A percentile compares a stretch with the other conserved stretches of the same genome.
Conservation (phyloP, 2,113 vertebrate species). For the Phoenicopterus ruber region DNA sequence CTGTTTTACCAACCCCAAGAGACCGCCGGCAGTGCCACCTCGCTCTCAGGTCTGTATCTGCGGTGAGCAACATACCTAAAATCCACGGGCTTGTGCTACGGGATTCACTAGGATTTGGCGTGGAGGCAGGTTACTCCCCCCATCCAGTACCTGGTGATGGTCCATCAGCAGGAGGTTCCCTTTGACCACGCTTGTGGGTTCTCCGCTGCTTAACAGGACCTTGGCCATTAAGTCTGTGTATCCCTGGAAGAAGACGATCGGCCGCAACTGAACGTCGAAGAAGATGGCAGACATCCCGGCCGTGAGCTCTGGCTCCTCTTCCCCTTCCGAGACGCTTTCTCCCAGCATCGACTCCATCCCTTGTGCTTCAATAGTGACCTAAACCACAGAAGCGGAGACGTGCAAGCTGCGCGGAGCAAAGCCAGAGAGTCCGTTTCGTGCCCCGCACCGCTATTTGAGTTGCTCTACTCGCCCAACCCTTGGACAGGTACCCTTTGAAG, state of each 20-base stretch:
- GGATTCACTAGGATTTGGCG: neutral
- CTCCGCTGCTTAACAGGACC: constrained; percentile 49
- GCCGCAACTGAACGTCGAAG: constrained; percentile 62
- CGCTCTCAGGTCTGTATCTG: accelerated
- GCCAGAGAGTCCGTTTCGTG: neutral
- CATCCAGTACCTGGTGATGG: constrained; percentile 62
- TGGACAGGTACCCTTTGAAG: neutral
- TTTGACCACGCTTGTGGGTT: constrained; percentile 52
- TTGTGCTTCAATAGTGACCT: constrained; percentile 68
- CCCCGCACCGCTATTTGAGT: accelerated
- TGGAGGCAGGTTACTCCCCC: neutral
- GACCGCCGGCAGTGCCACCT: neutral
- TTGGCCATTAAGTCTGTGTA: constrained; percentile 72
- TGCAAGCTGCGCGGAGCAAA: neutral
- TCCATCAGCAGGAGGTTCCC: constrained; percentile 71
- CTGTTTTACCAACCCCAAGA: neutral
- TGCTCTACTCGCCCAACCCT: neutral
- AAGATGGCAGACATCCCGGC: constrained; percentile 65
- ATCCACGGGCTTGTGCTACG: accelerated
- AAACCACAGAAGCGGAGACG: neutral
- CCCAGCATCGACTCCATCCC: constrained; percentile 61
- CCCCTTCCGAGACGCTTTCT: neutral
- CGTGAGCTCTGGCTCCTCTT: constrained; percentile 46
- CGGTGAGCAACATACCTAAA: neutral
- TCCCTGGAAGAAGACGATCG: constrained; percentile 50